Evolutionary conservation across 2,888 invertebrate genomes (phyloP).

Genomic region (Hirudinaria manillensis): DNA sequence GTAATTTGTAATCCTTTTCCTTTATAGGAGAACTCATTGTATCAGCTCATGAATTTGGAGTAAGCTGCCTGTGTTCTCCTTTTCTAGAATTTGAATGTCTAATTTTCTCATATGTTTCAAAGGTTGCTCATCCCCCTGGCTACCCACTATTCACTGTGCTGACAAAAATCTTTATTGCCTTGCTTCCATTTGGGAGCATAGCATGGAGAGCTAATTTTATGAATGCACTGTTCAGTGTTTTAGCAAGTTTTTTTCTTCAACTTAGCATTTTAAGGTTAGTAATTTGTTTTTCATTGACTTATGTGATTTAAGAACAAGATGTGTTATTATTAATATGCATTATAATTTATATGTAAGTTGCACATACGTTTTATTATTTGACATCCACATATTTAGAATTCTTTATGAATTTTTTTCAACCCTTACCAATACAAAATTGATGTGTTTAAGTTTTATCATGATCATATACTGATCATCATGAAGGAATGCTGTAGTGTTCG

Average conservation of each 20-base stretch:
- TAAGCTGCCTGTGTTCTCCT: slow-evolving; percentile 39
- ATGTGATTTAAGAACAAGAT: too few species aligned
- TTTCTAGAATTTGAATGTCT: not conserved
- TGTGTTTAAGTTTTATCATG: too few species aligned
- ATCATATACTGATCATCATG: too few species aligned
- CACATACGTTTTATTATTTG: too few species aligned
- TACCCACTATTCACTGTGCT: slow-evolving; percentile 51
- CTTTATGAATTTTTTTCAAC: too few species aligned
- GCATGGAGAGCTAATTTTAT: slow-evolving; percentile 50
- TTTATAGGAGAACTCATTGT: slow-evolving; percentile 46
- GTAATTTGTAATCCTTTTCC: not conserved
- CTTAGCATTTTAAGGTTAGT: slow-evolving; percentile 28
- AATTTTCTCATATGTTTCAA: slow-evolving; percentile 22
- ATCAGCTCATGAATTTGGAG: slow-evolving; percentile 47
- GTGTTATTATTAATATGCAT: too few species aligned
- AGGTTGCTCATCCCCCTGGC: slow-evolving; percentile 53
- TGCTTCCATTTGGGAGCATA: slow-evolving; percentile 44
- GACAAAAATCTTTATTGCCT: slow-evolving; percentile 42
- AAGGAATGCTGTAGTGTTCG: too few species aligned
- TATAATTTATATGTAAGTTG: too few species aligned
- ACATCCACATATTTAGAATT: too few species aligned
- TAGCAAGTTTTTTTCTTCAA: slow-evolving; percentile 42
- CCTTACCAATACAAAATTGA: too few species aligned
- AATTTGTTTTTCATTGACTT: not conserved
- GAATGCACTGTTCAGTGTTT: slow-evolving; percentile 44